Evolutionary conservation across 2,888 invertebrate species (phyloP).

Genomic region (Scaptomyza parva): DNA sequence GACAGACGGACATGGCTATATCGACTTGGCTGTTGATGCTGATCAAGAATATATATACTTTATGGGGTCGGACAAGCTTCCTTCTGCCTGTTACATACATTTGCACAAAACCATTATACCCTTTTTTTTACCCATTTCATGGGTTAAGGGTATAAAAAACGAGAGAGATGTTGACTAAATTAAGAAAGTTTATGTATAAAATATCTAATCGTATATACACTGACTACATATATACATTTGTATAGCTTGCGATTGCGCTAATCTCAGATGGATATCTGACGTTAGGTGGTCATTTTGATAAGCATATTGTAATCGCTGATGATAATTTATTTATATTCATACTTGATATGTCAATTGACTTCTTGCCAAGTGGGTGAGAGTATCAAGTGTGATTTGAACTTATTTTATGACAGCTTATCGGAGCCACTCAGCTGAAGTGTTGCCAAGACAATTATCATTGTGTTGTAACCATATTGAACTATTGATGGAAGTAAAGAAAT

Average conservation of each 20-base stretch:
- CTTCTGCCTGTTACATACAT: no score
- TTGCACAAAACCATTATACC: no score
- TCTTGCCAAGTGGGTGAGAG: conserved; percentile 11
- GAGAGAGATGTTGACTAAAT: neutral
- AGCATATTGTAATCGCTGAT: neutral
- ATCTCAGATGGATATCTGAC: conserved; percentile 19
- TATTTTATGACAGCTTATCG: conserved; percentile 35
- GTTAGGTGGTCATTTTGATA: conserved; percentile 15
- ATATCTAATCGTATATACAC: neutral
- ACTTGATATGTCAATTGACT: conserved; percentile 15
- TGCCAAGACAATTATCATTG: conserved; percentile 35
- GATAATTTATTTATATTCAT: conserved; percentile 32
- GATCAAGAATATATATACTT: no score
- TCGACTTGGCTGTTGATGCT: no score
- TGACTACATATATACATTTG: neutral
- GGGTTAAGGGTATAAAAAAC: no score
- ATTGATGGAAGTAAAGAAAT: conserved; percentile 2
- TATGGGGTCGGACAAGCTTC: no score
- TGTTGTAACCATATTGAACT: conserved; percentile 16
- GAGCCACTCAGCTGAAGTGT: conserved; percentile 30
- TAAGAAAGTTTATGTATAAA: neutral
- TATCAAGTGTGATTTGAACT: conserved; percentile 21
- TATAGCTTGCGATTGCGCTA: neutral
- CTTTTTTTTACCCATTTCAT: no score
- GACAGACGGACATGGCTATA: no score